Evolutionary conservation across 1,140 invertebrate genomes (phyloP), one percentile per base, ranked within the genome.

Genomic region (Chironomus striatipennis): DNA sequence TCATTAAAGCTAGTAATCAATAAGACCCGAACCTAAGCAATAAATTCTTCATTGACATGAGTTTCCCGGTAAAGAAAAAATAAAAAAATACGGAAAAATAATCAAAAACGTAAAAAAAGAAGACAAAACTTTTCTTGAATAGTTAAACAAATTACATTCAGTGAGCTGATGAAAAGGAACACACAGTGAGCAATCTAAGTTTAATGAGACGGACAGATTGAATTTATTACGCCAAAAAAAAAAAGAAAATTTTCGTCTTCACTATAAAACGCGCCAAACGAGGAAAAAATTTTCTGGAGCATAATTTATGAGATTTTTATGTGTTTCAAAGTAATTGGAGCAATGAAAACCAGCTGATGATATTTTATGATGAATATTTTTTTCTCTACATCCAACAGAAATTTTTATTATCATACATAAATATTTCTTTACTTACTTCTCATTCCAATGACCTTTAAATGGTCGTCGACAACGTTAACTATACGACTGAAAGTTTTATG

Each of bases 291-390:
- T 12, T 57, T 57, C 47, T 57, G 47, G 12, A 57, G n/a, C n/a
- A 57, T 57, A 70, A 70, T 70, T 70, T 70, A 70, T 70, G 65
- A 15, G 17, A 70, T 70, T 70, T 70, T 70, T 20, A 70, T 70
- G 18, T 20, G 17, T 70, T 70, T 21, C 8, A 70, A 18, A 20
- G 65, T 70, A 70, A 70, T 70, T 70, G 65, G 65, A 70, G 65
- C 65, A 20, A 70, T 70, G 65, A 70, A 70, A 70, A 17, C 65
- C 65, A 70, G 65, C 65, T 70, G 65, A 70, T 70, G 65, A 18
- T 17, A 70, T 18, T 70, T 70, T 20, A 20, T 70, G 65, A 21
- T 70, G 65, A 70, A 70, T 20, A 20, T 70, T 17, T 70, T 18
- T 18, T 18, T 57, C 12, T 57, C 12, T 12, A 12, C 4, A 57